Conservation (phyloP, 2,888 invertebrate species). For the Eilema sororculum region DNA sequence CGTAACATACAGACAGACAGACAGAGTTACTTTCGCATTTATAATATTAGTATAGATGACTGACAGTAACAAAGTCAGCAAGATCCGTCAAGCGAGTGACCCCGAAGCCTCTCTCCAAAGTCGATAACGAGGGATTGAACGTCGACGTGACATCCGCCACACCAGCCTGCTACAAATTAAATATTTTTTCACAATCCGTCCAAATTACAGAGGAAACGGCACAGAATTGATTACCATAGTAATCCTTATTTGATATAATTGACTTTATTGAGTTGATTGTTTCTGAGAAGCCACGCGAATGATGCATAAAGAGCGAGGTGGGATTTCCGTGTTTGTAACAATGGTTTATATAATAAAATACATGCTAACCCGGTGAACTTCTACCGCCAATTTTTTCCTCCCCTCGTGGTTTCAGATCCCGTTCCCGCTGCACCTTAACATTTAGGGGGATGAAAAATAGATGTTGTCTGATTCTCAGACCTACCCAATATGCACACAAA, state of each 20-base stretch:
- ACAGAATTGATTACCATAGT: constrained; percentile 42
- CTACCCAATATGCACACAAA: too few relatives aligned
- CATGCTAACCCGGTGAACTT: too few relatives aligned
- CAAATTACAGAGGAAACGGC: constrained; percentile 41
- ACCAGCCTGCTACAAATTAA: constrained; percentile 38
- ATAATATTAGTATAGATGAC: too few relatives aligned
- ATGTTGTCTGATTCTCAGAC: too few relatives aligned
- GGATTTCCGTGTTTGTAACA: not conserved
- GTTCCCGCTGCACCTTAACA: too few relatives aligned
- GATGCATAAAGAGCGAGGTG: constrained; percentile 6
- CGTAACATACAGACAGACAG: too few relatives aligned
- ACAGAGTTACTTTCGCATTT: too few relatives aligned
- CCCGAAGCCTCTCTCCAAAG: constrained; percentile 50
- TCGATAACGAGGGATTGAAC: constrained; percentile 53
- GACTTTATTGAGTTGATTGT: constrained; percentile 41
- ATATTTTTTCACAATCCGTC: constrained; percentile 33
- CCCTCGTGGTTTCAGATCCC: too few relatives aligned
- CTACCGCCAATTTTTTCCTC: too few relatives aligned
- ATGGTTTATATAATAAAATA: not conserved
- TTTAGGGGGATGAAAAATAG: too few relatives aligned
- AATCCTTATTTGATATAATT: constrained; percentile 41
- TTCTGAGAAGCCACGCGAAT: constrained; percentile 25
- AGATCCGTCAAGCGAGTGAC: constrained; percentile 23
- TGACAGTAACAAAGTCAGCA: not conserved
- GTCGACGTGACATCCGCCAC: constrained; percentile 64